These are phyloP conservation scores for Labeo catla DNA, from an alignment of 2,113 vertebrate species.

Conservation along the genomic window DNA sequence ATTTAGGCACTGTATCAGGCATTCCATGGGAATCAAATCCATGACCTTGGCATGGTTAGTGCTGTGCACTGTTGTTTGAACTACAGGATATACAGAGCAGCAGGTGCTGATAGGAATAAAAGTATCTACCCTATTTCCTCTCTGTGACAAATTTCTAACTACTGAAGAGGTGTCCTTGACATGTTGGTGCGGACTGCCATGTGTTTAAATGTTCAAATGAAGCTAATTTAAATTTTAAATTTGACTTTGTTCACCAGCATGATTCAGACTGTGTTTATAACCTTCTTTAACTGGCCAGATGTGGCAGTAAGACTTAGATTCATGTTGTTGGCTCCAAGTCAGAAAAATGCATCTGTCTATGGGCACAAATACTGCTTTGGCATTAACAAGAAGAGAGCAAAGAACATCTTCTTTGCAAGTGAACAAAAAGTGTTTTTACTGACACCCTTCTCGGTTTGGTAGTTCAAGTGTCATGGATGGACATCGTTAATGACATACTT, in stretches of 20 bases:
- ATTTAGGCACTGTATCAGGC: not conserved
- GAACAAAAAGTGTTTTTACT: not conserved
- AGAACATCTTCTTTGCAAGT: not conserved
- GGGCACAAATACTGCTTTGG: not conserved
- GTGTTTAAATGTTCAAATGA: not conserved
- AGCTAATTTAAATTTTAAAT: not conserved
- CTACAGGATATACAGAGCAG: not conserved
- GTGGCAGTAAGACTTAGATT: conserved; percentile 12
- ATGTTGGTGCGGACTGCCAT: not conserved
- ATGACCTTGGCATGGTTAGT: not conserved
- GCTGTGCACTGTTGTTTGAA: not conserved
- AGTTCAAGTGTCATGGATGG: not conserved
- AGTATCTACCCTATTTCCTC: not conserved
- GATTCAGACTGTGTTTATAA: not conserved
- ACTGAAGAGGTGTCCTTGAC: not conserved
- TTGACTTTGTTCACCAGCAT: not conserved
- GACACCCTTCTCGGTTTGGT: not conserved
- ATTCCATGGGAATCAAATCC: not conserved
- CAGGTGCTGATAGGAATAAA: not conserved
- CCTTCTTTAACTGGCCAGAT: conserved; percentile 24
- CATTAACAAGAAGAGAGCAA: not conserved
- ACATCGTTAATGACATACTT: not conserved
- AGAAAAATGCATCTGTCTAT: not conserved
- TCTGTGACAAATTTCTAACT: not conserved
- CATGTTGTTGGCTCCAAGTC: not conserved